Percentiles rank a stretch among this genome's conserved stretches.
phyloP scores from a whole-genome alignment of 2,797 vertebrate species.

The Adelosebastes latens region DNA sequence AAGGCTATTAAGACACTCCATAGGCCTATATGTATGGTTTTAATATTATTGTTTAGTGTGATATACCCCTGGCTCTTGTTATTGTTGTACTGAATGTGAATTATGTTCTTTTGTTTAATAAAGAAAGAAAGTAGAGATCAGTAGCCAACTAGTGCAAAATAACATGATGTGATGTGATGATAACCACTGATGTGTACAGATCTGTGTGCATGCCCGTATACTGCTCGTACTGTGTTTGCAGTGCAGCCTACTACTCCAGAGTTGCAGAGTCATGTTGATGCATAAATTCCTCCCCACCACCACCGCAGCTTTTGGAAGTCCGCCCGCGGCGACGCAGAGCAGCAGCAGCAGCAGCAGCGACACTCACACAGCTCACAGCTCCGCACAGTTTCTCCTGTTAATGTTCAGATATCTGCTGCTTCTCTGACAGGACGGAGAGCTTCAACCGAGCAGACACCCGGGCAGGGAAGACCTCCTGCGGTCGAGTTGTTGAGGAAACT shows the following conservation, averaged over 20 bases:
- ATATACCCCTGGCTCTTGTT: too few relatives aligned
- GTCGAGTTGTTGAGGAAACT: neutral
- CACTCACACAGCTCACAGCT: neutral
- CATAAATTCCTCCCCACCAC: slow-evolving; percentile 37
- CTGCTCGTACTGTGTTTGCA: neutral
- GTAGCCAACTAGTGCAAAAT: too few relatives aligned
- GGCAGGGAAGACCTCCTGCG: neutral
- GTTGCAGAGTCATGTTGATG: slow-evolving; percentile 82
- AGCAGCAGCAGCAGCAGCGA: neutral
- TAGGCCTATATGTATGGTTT: too few relatives aligned
- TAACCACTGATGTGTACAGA: neutral
- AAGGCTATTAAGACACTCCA: too few relatives aligned
- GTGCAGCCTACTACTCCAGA: slow-evolving; percentile 4
- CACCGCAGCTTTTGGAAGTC: slow-evolving; percentile 11
- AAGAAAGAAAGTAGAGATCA: too few relatives aligned
- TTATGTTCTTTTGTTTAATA: too few relatives aligned
- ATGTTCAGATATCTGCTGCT: neutral
- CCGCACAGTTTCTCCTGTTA: neutral
- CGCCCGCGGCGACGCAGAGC: slow-evolving; percentile 4
- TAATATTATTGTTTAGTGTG: too few relatives aligned
- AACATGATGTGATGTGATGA: too few relatives aligned
- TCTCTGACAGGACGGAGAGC: neutral
- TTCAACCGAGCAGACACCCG: neutral
- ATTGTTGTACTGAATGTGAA: too few relatives aligned
- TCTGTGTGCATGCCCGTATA: slow-evolving; percentile 12